Conservation (phyloP, 2,888 invertebrate genomes). For the Malacosoma neustria region DNA sequence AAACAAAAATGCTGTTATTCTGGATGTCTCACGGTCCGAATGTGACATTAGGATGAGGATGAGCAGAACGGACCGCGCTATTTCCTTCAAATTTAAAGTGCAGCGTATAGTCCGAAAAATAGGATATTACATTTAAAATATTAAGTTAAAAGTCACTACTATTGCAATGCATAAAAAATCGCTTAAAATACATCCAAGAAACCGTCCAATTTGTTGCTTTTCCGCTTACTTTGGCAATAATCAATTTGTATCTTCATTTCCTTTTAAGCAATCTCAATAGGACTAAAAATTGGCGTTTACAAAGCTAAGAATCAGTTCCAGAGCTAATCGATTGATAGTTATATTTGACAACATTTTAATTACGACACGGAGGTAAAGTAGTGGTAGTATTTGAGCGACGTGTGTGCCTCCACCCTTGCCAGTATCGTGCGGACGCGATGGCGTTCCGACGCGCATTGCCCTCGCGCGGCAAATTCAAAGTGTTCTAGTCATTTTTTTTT, state of each 20-base stretch:
- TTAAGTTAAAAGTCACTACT: too few species aligned
- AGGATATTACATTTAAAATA: too few species aligned
- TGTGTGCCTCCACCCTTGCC: slow-evolving; percentile 26
- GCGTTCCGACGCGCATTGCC: slow-evolving; percentile 39
- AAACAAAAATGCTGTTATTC: too few species aligned
- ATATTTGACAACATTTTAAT: slow-evolving; percentile 27
- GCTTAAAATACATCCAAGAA: background rate
- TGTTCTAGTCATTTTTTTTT: slow-evolving; percentile 45
- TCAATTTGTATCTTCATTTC: background rate
- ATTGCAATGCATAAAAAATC: background rate
- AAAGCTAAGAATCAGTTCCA: slow-evolving; percentile 21
- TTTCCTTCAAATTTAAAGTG: too few species aligned
- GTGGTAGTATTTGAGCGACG: slow-evolving; percentile 59
- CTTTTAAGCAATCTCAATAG: background rate
- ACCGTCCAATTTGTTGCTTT: background rate
- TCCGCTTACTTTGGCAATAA: background rate
- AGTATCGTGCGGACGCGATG: slow-evolving; percentile 55
- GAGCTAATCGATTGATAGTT: slow-evolving; percentile 24
- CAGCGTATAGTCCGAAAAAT: too few species aligned
- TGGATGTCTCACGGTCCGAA: too few species aligned
- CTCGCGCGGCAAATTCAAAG: slow-evolving; percentile 39
- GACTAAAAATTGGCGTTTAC: background rate
- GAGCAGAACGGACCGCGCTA: too few species aligned
- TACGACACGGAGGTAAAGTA: slow-evolving; percentile 40
- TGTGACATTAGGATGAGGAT: too few species aligned